Evolutionary conservation across 2,113 vertebrate species (phyloP), one percentile per base, ranked within the genome.

Genomic region (Lamprotornis superbus): DNA sequence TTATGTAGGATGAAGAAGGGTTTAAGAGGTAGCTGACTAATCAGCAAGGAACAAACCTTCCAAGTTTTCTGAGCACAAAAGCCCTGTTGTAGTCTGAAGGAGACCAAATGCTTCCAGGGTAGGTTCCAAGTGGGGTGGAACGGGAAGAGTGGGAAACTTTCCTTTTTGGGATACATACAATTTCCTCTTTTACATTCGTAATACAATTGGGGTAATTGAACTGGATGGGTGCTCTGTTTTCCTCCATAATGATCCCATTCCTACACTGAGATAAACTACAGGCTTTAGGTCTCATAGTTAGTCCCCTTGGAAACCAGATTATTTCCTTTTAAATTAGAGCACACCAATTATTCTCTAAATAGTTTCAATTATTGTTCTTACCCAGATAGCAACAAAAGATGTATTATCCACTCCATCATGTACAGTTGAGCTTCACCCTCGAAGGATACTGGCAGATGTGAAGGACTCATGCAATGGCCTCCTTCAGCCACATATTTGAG

Each of bases 71-170:
- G 52, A 96, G 83, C 60, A 95, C 83, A 97, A 92, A 96, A 93
- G 64, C 19, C 15, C 33, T 18, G 0, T 87, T 97, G 80, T 97
- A 87, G 68, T 81, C 73, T 90, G 47, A 71, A 91, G 86, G 64
- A 88, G 37, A 80, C 69, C 85, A 83, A 96, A 63, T 79, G 24
- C 39, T 95, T 95, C 89, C 86, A 92, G 93, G 33, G 93, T 71
- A 90, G 35, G 18, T 92, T 95, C 93, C 94, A 97, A 95, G 73
- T 71, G 37, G 90, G 40, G 6, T 90, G 89, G 93, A 95, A 87
- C 17, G 69, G 78, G 55, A 96, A 88, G 95, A 96, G 85, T 95
- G 94, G 76, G 94, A 95, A 95, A 95, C 91, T 88, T 92, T 93
- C 85, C 39, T 80, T 96, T 93, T 90, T 83, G 57, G 80, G 90